phyloP scores from a whole-genome alignment of 2,888 invertebrate genomes.

The Eupeodes latifasciatus region DNA sequence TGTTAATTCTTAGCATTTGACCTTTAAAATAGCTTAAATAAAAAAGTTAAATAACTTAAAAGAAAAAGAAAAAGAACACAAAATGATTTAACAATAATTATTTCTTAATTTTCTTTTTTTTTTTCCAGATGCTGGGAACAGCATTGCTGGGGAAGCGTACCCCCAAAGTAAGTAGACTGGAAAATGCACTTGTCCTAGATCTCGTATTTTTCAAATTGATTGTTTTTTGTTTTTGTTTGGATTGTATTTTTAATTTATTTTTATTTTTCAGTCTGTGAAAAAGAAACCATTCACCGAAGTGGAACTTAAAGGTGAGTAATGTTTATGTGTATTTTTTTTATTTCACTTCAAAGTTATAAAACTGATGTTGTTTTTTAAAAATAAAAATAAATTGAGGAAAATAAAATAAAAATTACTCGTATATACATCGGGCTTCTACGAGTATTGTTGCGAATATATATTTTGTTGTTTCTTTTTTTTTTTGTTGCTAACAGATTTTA shows the following conservation, averaged over 20 bases:
- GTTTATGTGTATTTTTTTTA: slow-evolving; percentile 12
- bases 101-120: slow-evolving; percentile 66
- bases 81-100: slow-evolving; percentile 21
- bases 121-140: slow-evolving; percentile 83
- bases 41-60: neutral
- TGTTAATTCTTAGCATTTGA: neutral
- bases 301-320: slow-evolving; percentile 83
- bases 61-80: neutral
- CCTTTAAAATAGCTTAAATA: slow-evolving; percentile 5
- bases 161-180: slow-evolving; percentile 80
- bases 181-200: slow-evolving; percentile 40
- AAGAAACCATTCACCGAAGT: slow-evolving; percentile 84
- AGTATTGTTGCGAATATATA: neutral
- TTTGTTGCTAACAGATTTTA: slow-evolving; percentile 15
- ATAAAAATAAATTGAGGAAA: neutral
- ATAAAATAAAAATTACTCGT: slow-evolving; percentile 8
- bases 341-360: slow-evolving; percentile 23
- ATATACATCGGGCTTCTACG: neutral
- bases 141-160: slow-evolving; percentile 83
- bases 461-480: neutral
- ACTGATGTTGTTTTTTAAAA: neutral
- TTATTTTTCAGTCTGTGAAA: slow-evolving; percentile 82
- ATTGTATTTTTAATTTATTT: slow-evolving; percentile 52
- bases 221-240: slow-evolving; percentile 24
- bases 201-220: slow-evolving; percentile 30